phyloP scores from a whole-genome alignment of 2,888 invertebrate species.

The Dolomedes plantarius region DNA sequence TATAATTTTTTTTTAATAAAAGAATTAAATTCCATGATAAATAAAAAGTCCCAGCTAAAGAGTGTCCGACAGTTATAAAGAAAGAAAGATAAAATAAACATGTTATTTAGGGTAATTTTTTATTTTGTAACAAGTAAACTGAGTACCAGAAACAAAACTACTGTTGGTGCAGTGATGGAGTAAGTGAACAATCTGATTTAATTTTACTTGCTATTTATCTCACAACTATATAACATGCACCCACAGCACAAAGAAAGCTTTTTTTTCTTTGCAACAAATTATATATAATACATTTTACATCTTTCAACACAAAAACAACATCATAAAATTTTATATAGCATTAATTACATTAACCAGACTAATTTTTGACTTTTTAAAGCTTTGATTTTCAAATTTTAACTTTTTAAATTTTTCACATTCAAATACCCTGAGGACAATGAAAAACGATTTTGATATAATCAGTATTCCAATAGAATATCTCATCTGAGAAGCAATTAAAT shows the following conservation, averaged over 20 bases:
- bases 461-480: neutral
- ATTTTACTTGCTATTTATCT: constrained; percentile 50
- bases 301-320: constrained; percentile 5
- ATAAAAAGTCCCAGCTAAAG: too few species aligned
- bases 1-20: too few species aligned
- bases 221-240: constrained; percentile 67
- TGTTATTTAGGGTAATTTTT: neutral
- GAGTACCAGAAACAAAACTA: constrained; percentile 67
- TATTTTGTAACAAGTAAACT: constrained; percentile 27
- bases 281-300: constrained; percentile 11
- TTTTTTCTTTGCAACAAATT: constrained; percentile 1
- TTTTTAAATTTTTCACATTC: neutral
- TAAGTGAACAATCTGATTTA: constrained; percentile 55
- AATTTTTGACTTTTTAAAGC: constrained; percentile 1
- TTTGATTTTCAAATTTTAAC: neutral
- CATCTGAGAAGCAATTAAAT: constrained; percentile 33
- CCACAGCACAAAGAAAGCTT: constrained; percentile 16
- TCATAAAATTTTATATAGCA: neutral
- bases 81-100: too few species aligned
- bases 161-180: constrained; percentile 61
- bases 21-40: too few species aligned
- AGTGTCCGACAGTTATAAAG: too few species aligned
- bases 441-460: constrained; percentile 48
- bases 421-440: constrained; percentile 37
- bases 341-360: constrained; percentile 16